Evolutionary conservation across 2,888 invertebrate species (phyloP), one percentile per base, ranked within the genome.

Genomic region (Strigamia crassipes): DNA sequence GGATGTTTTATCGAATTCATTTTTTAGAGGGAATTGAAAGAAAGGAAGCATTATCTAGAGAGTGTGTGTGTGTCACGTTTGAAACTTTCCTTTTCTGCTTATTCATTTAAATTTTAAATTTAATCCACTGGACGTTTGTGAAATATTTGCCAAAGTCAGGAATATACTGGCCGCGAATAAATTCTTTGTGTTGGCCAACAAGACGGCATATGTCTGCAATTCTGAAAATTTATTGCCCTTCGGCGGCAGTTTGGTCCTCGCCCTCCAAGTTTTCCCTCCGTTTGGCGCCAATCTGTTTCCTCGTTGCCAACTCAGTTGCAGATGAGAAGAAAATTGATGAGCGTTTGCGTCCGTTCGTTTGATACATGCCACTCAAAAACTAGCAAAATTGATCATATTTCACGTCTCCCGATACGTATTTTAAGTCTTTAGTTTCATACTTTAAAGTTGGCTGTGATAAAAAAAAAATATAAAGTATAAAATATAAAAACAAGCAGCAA

Each of bases 231-330:
- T 73, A 73, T 73, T 73, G 73, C 73, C 73, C 73, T 27, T 73
- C 73, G 73, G 73, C 73, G 73, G 73, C 31, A 73, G 73, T 73
- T 73, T 73, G 12, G 73, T 73, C 73, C 31, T 1, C 73, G 13
- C 27, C 73, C 73, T n/a, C 3, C 73, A 13, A 10, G 73, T 73
- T 73, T 73, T 73, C 31, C 73, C 73, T 66, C 73, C 73, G 73
- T 73, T 73, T 73, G 73, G 73, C 31, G 73, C 73, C 73, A 73
- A 73, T 73, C 73, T 73, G 73, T 73, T 73, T 73, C 73, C 73
- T 73, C 73, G 73, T 73, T 73, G 73, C 73, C 73, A 73, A 73
- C n/a, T 61, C 31, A 31, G 73, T 73, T 73, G 73, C 73, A 73
- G 73, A 73, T 73, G 73, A 73, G 31, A 51, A 27, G 27, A 73